Percentiles rank a stretch among this genome's conserved stretches.
Conservation (phyloP, 2,113 vertebrate species). For the Lipotes vexillifer region DNA sequence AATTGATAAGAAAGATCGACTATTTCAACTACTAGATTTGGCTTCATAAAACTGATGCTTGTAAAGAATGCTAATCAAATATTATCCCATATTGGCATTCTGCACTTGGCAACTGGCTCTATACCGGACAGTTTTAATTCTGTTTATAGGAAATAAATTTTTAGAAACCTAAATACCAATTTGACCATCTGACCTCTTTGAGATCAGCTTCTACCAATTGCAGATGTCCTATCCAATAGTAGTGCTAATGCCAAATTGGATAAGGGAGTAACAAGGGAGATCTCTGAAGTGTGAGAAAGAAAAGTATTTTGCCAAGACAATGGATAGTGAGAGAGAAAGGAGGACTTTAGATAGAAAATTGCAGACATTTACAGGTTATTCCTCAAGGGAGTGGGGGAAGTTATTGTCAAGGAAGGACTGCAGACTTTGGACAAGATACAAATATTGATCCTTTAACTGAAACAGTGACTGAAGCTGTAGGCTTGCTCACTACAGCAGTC, state of each 20-base stretch:
- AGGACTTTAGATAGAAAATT: conserved; percentile 45
- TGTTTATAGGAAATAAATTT: not conserved
- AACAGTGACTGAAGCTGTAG: conserved; percentile 60
- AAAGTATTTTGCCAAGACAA: conserved; percentile 44
- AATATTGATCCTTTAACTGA: conserved; percentile 68
- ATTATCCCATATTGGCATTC: not conserved
- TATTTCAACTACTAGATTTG: not conserved
- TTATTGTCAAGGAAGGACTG: conserved; percentile 65
- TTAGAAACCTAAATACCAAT: not conserved
- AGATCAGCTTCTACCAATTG: not conserved
- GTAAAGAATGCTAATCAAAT: not conserved
- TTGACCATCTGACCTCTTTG: not conserved
- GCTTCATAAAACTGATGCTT: not conserved
- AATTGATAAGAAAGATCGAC: not conserved
- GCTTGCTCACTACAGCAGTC: conserved; percentile 47
- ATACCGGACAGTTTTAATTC: not conserved
- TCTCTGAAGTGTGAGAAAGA: not conserved
- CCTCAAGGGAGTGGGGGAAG: conserved; percentile 56
- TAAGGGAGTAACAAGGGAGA: not conserved
- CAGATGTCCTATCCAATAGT: not conserved
- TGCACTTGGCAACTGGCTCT: not conserved
- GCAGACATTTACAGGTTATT: conserved; percentile 55
- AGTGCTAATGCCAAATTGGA: not conserved
- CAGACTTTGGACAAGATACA: conserved; percentile 64
- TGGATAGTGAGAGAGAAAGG: conserved; percentile 22